Conservation (phyloP, 2,888 invertebrate species). For the Sussaba pulchella region DNA sequence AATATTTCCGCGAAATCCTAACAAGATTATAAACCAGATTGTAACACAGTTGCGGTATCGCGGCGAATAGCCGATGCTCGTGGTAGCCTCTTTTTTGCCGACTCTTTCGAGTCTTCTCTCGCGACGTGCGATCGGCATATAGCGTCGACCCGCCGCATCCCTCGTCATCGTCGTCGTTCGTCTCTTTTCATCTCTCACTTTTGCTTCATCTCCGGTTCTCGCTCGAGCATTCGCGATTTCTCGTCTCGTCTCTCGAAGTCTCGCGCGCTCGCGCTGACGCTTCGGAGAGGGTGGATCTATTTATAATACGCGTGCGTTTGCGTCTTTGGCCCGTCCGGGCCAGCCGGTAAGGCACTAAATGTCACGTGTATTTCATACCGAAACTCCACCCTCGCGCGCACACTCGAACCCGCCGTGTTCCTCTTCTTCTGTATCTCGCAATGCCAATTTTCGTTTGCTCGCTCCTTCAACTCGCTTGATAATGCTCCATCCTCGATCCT, state of each 20-base stretch:
- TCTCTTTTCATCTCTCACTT: conserved; percentile 2
- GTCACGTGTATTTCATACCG: conserved; percentile 84
- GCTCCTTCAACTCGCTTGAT: conserved; percentile 77
- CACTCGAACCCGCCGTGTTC: conserved; percentile 54
- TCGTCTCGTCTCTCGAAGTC: conserved; percentile 17
- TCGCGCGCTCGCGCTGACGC: conserved; percentile 44
- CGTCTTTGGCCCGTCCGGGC: conserved; percentile 77
- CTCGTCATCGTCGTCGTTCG: conserved; percentile 13
- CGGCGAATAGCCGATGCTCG: neutral
- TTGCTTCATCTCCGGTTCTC: too few species aligned
- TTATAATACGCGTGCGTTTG: conserved; percentile 80
- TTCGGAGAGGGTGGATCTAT: conserved; percentile 77
- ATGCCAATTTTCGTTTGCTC: conserved; percentile 80
- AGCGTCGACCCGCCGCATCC: too few species aligned
- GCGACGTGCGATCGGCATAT: conserved; percentile 42
- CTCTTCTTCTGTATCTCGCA: conserved; percentile 71
- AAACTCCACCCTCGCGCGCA: conserved; percentile 82
- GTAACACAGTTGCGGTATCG: conserved; percentile 70
- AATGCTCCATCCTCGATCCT: conserved; percentile 70
- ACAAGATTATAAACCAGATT: conserved; percentile 84
- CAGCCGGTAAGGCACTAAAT: conserved; percentile 83
- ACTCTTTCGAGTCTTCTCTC: too few species aligned
- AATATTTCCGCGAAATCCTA: conserved; percentile 84
- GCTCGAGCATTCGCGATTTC: conserved; percentile 25
- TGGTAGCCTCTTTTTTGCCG: conserved; percentile 34